These are phyloP conservation scores for Candoia aspera DNA, from an alignment of 2,113 vertebrate species.

Conservation along the genomic window DNA sequence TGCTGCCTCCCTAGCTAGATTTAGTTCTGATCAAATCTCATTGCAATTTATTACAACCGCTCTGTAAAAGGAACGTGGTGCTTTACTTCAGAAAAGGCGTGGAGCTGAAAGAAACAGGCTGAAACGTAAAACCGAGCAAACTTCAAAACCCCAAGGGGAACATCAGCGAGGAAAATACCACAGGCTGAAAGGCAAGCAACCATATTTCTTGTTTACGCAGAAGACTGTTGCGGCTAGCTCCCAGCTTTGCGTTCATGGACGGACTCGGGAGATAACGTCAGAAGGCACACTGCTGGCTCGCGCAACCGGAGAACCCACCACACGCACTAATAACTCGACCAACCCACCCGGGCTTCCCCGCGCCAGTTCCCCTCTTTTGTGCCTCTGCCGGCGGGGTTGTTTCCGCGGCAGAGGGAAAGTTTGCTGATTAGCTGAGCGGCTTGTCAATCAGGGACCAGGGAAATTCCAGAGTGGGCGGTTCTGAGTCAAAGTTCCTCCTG, in stretches of 20 bases:
- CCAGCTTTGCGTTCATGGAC: background rate
- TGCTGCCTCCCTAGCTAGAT: background rate
- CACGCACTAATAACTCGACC: rapidly evolving
- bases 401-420: background rate
- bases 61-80: background rate
- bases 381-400: background rate
- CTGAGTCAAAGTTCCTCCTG: conserved; percentile 10
- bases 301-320: background rate
- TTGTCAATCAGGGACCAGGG: conserved; percentile 19
- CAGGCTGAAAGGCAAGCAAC: background rate
- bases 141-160: background rate
- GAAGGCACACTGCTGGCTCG: background rate
- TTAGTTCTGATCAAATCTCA: background rate
- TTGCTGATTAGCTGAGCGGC: background rate
- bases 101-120: background rate
- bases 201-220: background rate
- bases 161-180: background rate
- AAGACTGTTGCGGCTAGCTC: background rate
- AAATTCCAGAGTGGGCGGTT: conserved; percentile 27
- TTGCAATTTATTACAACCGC: background rate
- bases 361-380: background rate
- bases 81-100: background rate
- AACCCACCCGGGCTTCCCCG: conserved; percentile 4
- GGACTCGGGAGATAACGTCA: background rate
- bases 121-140: background rate